Evolutionary conservation across 2,797 vertebrate species (phyloP).

Genomic region (Brachyrhaphis roseni): DNA sequence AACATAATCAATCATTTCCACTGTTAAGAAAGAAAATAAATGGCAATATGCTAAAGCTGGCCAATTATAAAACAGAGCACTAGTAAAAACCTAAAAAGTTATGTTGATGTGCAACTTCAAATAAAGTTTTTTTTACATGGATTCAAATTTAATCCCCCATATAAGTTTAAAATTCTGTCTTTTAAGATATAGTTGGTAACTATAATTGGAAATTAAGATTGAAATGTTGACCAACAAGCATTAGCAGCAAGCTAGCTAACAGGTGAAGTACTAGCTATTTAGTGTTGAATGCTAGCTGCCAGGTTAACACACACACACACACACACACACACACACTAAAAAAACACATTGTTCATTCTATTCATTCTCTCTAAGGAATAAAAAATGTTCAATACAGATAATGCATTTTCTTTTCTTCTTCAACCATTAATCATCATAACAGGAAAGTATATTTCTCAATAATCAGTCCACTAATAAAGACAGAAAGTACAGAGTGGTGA

Average conservation of each 20-base stretch:
- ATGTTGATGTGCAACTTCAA: neutral
- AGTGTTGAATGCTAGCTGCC: neutral
- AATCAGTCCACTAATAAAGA: neutral
- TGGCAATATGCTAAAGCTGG: neutral
- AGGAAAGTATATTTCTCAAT: neutral
- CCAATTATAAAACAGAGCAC: neutral
- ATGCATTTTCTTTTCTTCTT: neutral
- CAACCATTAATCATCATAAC: neutral
- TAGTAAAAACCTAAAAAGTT: neutral
- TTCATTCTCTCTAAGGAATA: neutral
- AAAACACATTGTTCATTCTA: neutral
- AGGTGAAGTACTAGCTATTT: neutral
- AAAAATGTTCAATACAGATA: neutral
- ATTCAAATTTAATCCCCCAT: neutral
- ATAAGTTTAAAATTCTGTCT: neutral
- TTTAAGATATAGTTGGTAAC: neutral
- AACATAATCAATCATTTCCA: neutral
- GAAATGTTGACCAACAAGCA: neutral
- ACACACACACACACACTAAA: no score
- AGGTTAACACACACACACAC: neutral
- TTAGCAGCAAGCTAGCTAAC: neutral
- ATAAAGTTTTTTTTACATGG: neutral
- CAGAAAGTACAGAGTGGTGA: neutral
- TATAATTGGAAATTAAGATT: neutral
- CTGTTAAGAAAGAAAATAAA: neutral